Evolutionary conservation across 2,888 invertebrate species (phyloP).

Genomic region (Caenorhabditis drosophilae): DNA sequence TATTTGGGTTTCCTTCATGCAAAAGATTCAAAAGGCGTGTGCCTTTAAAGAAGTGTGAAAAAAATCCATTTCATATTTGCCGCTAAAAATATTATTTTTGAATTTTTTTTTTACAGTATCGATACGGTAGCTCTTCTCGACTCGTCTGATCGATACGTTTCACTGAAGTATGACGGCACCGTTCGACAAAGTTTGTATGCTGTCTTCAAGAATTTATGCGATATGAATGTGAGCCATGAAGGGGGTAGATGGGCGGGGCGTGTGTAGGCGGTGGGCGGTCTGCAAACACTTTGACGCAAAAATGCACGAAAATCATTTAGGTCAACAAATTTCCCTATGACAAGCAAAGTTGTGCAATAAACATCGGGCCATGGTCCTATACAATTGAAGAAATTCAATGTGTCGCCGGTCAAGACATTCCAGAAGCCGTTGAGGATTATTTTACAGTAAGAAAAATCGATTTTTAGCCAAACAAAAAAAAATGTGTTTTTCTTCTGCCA

Average conservation of each 20-base stretch:
- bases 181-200: slow-evolving; percentile 42
- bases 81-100: too few species aligned
- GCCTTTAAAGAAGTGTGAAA: too few species aligned
- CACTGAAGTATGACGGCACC: slow-evolving; percentile 41
- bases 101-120: slow-evolving; percentile 25
- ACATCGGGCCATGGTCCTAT: slow-evolving; percentile 55
- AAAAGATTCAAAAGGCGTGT: too few species aligned
- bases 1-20: too few species aligned
- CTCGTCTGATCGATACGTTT: slow-evolving; percentile 36
- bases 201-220: slow-evolving; percentile 48
- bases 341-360: slow-evolving; percentile 43
- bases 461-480: neutral
- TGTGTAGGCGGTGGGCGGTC: neutral
- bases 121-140: slow-evolving; percentile 9
- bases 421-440: slow-evolving; percentile 4
- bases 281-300: neutral
- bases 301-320: slow-evolving; percentile 8
- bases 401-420: slow-evolving; percentile 15
- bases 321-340: slow-evolving; percentile 52
- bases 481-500: neutral
- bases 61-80: too few species aligned
- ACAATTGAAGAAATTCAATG: slow-evolving; percentile 36
- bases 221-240: slow-evolving; percentile 47
- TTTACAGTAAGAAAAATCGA: slow-evolving; percentile 7
- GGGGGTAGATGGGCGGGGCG: too few species aligned